Percentiles rank a stretch among this genome's conserved stretches.
Conservation (phyloP, 2,888 invertebrate genomes). For the Microchrysa polita region DNA sequence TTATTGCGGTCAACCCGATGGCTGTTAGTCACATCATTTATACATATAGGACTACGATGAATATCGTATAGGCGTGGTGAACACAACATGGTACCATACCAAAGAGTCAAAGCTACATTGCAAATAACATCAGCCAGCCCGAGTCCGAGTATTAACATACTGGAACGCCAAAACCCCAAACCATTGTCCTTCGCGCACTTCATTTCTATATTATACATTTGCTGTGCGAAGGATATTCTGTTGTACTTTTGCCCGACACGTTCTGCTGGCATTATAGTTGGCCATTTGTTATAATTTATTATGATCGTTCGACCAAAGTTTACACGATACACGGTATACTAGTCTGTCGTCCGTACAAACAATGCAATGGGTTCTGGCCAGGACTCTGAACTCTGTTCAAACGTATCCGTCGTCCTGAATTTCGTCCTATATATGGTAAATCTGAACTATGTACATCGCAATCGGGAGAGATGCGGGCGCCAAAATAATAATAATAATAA, state of each 20-base stretch:
- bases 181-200: no score
- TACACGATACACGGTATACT: neutral
- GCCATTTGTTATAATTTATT: conserved; percentile 42
- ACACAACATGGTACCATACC: conserved; percentile 5
- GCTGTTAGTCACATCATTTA: conserved; percentile 32
- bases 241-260: conserved; percentile 17
- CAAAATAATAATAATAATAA: neutral
- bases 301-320: conserved; percentile 36
- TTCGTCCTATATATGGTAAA: no score
- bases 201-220: neutral
- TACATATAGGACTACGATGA: no score
- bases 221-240: neutral
- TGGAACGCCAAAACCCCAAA: no score
- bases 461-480: no score
- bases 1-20: conserved; percentile 37
- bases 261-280: conserved; percentile 28
- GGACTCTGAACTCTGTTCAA: neutral
- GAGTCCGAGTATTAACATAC: no score
- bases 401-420: neutral
- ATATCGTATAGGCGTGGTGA: neutral
- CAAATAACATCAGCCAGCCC: neutral
- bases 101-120: neutral
- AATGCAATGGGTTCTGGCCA: no score
- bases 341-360: no score
- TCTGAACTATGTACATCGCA: no score